These are phyloP conservation scores for Xenopus petersii DNA, from an alignment of 2,797 vertebrate species.

Conservation along the genomic window DNA sequence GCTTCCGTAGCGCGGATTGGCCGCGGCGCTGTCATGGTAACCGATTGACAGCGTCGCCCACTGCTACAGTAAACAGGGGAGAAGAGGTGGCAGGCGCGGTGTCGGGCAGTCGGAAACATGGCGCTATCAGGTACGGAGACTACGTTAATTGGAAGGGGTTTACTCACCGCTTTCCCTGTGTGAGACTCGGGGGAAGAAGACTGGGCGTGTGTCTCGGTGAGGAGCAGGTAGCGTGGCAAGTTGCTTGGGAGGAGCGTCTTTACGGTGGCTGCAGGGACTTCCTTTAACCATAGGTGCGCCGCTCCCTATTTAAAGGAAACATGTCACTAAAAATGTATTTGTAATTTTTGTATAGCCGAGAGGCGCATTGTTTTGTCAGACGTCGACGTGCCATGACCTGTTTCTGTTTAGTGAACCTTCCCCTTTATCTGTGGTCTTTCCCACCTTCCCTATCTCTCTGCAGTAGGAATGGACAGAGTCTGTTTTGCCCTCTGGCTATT, in stretches of 20 bases:
- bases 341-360: too few relatives aligned
- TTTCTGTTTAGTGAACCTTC: too few relatives aligned
- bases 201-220: not conserved
- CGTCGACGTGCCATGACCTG: too few relatives aligned
- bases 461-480: too few relatives aligned
- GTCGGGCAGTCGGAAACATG: constrained; percentile 1
- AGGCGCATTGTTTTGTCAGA: too few relatives aligned
- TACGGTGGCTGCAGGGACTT: not conserved
- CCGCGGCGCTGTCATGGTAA: constrained; percentile 16
- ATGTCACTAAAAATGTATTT: not conserved
- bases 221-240: too few relatives aligned
- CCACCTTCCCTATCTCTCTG: too few relatives aligned
- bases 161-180: not conserved
- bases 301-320: not conserved
- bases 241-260: too few relatives aligned
- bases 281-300: not conserved
- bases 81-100: not conserved
- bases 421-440: too few relatives aligned
- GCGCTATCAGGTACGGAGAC: not conserved
- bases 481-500: too few relatives aligned
- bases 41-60: not conserved
- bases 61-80: not conserved
- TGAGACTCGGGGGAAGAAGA: not conserved
- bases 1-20: constrained; percentile 16
- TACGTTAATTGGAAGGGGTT: not conserved